Conservation (phyloP, 2,797 vertebrate genomes). For the Denticeps clupeoides region DNA sequence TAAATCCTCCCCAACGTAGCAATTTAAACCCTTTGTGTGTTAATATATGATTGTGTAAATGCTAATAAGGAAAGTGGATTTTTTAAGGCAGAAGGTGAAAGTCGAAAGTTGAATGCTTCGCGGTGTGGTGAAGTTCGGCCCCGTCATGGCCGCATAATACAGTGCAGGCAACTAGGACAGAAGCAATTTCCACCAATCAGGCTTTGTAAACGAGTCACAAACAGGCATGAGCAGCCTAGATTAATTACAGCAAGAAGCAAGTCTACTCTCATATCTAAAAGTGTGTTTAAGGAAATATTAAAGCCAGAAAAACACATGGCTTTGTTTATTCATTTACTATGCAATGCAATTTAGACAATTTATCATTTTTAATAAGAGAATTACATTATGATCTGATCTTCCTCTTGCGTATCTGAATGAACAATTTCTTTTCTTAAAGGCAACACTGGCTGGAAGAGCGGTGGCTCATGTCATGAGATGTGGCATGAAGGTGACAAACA, state of each 20-base stretch:
- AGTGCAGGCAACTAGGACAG: conserved; percentile 22
- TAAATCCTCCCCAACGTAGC: conserved; percentile 7
- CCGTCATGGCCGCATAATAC: conserved; percentile 17
- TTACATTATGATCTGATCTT: too few species aligned
- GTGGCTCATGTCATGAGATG: background rate
- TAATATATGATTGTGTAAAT: too few species aligned
- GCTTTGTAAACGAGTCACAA: conserved; percentile 12
- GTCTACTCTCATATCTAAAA: background rate
- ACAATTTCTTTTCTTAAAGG: background rate
- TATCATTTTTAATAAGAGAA: too few species aligned
- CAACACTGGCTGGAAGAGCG: background rate
- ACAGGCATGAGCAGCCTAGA: conserved; percentile 10
- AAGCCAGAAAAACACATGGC: too few species aligned
- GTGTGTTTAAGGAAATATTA: too few species aligned
- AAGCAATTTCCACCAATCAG: conserved; percentile 17
- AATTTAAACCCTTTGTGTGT: too few species aligned
- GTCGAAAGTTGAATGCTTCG: too few species aligned
- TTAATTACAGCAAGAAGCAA: conserved; percentile 9
- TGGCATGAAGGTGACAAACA: background rate
- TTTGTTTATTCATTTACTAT: too few species aligned
- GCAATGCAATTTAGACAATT: too few species aligned
- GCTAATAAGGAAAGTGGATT: too few species aligned
- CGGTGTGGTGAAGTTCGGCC: too few species aligned
- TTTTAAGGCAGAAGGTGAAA: too few species aligned
- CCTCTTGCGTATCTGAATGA: background rate